Evolutionary conservation across 2,888 invertebrate species (phyloP).

Genomic region (Xestia xanthographa): DNA sequence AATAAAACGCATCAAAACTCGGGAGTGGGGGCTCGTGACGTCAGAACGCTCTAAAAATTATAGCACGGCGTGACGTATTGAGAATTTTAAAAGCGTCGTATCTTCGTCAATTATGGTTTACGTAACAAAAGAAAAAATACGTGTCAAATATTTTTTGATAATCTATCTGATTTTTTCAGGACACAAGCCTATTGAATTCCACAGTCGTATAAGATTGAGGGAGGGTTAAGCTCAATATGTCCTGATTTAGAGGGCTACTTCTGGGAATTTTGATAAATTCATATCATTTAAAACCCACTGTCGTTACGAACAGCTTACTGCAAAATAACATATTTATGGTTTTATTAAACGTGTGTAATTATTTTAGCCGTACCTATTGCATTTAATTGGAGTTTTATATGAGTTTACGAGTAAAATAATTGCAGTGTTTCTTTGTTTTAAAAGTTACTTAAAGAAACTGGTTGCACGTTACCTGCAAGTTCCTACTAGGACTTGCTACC

Average conservation of each 20-base stretch:
- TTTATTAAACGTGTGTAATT: neutral
- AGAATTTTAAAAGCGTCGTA: too few relatives aligned
- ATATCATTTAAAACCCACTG: neutral
- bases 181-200: too few relatives aligned
- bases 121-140: too few relatives aligned
- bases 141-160: too few relatives aligned
- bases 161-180: too few relatives aligned
- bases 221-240: neutral
- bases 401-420: neutral
- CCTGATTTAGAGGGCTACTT: neutral
- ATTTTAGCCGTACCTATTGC: neutral
- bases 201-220: too few relatives aligned
- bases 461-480: neutral
- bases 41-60: too few relatives aligned
- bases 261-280: too few relatives aligned
- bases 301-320: neutral
- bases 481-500: neutral
- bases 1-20: too few relatives aligned
- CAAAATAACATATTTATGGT: neutral
- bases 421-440: conserved; percentile 6
- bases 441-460: conserved; percentile 9
- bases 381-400: conserved; percentile 9
- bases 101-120: too few relatives aligned
- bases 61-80: too few relatives aligned
- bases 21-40: too few relatives aligned